These are phyloP conservation scores for Sesia apiformis DNA, from an alignment of 2,888 invertebrate genomes.

Conservation along the genomic window DNA sequence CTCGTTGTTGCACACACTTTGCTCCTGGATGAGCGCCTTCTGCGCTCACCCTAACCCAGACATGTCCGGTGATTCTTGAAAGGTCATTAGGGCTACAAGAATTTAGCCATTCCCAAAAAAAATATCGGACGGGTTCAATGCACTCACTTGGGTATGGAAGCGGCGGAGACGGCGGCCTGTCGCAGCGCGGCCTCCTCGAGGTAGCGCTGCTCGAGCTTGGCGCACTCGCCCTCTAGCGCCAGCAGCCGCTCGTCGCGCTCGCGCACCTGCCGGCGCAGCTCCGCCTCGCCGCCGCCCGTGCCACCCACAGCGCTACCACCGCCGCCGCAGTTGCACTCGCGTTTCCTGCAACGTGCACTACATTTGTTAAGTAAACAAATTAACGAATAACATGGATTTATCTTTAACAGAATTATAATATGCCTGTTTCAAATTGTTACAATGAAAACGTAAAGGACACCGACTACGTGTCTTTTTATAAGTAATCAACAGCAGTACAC, in stretches of 20 bases:
- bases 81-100: no score
- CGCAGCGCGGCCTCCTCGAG: conserved; percentile 86
- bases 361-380: not conserved
- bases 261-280: conserved; percentile 61
- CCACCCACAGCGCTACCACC: conserved; percentile 38
- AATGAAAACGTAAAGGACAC: not conserved
- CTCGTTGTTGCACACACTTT: no score
- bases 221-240: conserved; percentile 84
- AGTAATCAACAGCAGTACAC: no score
- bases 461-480: conserved; percentile 2
- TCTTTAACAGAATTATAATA: no score
- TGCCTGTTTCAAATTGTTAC: no score
- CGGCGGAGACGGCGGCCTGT: conserved; percentile 88
- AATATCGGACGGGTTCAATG: not conserved
- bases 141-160: conserved; percentile 80
- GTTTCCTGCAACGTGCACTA: conserved; percentile 24
- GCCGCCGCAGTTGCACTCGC: conserved; percentile 44
- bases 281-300: conserved; percentile 56
- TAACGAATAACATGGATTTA: no score
- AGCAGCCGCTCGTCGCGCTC: conserved; percentile 63
- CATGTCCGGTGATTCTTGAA: no score
- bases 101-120: no score
- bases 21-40: no score
- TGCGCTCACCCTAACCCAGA: no score
- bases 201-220: conserved; percentile 90